Evolutionary conservation across 2,113 vertebrate genomes (phyloP).

Genomic region (Syrrhaptes paradoxus): DNA sequence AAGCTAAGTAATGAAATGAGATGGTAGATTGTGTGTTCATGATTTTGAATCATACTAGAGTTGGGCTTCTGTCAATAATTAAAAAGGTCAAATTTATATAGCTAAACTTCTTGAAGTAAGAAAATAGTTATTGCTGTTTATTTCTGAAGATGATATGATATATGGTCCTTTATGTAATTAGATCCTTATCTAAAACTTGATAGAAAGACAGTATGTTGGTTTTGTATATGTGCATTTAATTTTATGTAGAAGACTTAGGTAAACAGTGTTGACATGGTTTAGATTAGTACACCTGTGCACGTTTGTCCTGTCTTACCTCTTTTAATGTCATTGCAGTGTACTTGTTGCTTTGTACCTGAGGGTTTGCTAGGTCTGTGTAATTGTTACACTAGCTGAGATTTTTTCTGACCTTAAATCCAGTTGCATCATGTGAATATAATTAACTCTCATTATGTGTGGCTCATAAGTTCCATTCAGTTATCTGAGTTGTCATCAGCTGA

Average conservation of each 20-base stretch:
- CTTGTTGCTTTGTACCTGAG: neutral
- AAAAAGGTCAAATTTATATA: neutral
- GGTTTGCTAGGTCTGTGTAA: neutral
- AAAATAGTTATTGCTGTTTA: neutral
- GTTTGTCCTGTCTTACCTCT: neutral
- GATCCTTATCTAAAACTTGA: neutral
- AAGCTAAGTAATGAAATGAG: neutral
- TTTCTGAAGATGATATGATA: neutral
- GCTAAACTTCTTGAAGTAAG: neutral
- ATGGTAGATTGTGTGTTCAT: neutral
- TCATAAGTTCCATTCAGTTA: constrained; percentile 51
- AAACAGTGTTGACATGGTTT: neutral
- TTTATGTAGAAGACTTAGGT: neutral
- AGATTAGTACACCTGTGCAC: neutral
- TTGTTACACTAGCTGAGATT: neutral
- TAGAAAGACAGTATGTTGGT: neutral
- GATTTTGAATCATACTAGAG: neutral
- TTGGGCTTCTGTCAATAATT: neutral
- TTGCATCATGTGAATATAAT: constrained; percentile 29
- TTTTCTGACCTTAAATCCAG: constrained; percentile 19
- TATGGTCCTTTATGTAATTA: neutral
- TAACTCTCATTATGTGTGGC: constrained; percentile 63
- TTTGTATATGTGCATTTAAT: neutral
- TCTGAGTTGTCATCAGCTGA: neutral
- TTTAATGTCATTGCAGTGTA: neutral